Evolutionary conservation across 1,140 invertebrate genomes (phyloP).

Genomic region (Halyomorpha halys): DNA sequence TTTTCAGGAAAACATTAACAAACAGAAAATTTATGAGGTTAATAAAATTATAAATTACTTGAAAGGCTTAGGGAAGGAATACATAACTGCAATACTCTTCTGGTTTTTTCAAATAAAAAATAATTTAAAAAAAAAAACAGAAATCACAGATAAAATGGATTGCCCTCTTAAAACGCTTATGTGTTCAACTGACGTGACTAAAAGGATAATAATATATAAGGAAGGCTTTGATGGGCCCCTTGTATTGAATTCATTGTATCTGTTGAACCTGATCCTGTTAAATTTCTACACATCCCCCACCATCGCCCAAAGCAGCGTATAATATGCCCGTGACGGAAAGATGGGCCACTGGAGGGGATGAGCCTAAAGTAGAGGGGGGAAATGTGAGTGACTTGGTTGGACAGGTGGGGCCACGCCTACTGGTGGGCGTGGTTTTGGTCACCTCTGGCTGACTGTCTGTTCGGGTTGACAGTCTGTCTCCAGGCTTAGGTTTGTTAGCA

Average conservation of each 20-base stretch:
- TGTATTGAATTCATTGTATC: constrained; percentile 12
- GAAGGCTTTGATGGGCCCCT: background rate
- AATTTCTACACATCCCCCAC: background rate
- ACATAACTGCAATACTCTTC: no score
- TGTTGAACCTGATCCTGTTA: constrained; percentile 1
- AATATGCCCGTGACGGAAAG: background rate
- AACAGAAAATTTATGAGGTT: no score
- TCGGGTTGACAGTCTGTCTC: constrained; percentile 2
- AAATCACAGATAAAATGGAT: no score
- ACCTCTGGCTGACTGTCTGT: background rate
- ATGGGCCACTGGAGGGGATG: background rate
- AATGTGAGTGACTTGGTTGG: background rate
- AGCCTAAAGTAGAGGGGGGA: background rate
- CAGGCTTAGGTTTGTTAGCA: background rate
- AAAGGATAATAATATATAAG: no score
- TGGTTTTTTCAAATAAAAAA: no score
- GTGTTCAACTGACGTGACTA: no score
- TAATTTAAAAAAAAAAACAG: no score
- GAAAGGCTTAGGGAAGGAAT: no score
- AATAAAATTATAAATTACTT: no score
- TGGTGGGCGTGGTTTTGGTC: background rate
- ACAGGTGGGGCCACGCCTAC: background rate
- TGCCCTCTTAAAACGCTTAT: no score
- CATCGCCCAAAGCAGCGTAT: background rate
- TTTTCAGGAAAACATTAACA: no score